Conservation (phyloP, 92 coral and sea anemone genomes). For the Palythoa grandiflora region DNA sequence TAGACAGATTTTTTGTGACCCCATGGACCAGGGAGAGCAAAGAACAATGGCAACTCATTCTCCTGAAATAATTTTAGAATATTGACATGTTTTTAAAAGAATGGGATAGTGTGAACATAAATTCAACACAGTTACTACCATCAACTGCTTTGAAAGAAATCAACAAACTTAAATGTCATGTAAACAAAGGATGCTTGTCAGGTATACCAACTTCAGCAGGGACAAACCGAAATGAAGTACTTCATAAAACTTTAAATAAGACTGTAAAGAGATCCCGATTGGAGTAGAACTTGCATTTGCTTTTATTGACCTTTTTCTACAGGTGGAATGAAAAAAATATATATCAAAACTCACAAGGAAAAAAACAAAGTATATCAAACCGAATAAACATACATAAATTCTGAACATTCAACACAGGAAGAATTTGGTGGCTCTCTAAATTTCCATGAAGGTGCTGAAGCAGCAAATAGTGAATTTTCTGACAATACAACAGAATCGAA, state of each 20-base stretch:
- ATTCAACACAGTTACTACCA: slow-evolving; percentile 48
- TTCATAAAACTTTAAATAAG: slow-evolving; percentile 67
- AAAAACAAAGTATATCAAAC: slow-evolving; percentile 36
- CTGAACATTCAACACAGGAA: slow-evolving; percentile 29
- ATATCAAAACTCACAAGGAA: slow-evolving; percentile 37
- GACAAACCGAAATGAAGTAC: slow-evolving; percentile 57
- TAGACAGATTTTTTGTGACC: slow-evolving; percentile 49
- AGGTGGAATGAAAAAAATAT: slow-evolving; percentile 75
- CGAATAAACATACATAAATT: slow-evolving; percentile 44
- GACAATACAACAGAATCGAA: too few species aligned
- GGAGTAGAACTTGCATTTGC: slow-evolving; percentile 68
- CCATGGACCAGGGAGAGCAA: slow-evolving; percentile 49
- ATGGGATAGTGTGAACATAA: slow-evolving; percentile 51
- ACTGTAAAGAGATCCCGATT: slow-evolving; percentile 63
- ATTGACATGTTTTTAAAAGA: slow-evolving; percentile 47
- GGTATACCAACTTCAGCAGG: slow-evolving; percentile 58
- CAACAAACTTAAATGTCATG: slow-evolving; percentile 53
- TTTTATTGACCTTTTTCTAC: slow-evolving; percentile 66
- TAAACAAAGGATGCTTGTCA: slow-evolving; percentile 57
- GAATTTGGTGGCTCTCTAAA: slow-evolving; percentile 68
- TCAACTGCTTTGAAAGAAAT: slow-evolving; percentile 50
- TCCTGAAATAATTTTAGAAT: slow-evolving; percentile 24
- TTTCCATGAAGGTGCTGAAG: slow-evolving; percentile 53
- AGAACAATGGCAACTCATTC: slow-evolving; percentile 62
- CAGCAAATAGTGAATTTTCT: slow-evolving; percentile 65